phyloP scores from a whole-genome alignment of 2,797 vertebrate species.

The Perodicticus potto region DNA sequence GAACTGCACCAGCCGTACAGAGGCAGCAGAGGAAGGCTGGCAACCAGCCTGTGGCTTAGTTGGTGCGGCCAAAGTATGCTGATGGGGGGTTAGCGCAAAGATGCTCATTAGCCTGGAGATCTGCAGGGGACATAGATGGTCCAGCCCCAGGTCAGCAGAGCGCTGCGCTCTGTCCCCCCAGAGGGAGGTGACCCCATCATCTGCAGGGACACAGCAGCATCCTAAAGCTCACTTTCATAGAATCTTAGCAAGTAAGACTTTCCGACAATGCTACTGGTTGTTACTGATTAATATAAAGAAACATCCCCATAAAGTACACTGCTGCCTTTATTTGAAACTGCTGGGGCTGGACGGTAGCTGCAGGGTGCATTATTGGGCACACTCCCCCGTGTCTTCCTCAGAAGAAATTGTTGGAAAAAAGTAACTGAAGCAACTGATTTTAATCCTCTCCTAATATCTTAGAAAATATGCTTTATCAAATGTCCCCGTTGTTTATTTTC shows the following conservation, averaged over 20 bases:
- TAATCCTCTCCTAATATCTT: neutral
- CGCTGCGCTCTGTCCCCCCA: fast-evolving
- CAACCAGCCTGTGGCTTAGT: neutral
- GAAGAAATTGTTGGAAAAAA: neutral
- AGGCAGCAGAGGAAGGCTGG: neutral
- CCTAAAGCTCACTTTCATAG: neutral
- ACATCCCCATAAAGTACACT: neutral
- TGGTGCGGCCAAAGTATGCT: too few species aligned
- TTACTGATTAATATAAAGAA: neutral
- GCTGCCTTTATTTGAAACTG: neutral
- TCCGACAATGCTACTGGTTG: neutral
- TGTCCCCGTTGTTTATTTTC: neutral
- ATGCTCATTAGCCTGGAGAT: fast-evolving
- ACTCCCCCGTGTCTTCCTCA: fast-evolving
- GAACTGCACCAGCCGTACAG: neutral
- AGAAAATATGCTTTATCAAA: neutral
- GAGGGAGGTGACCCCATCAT: fast-evolving
- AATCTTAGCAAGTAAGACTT: neutral
- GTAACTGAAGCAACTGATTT: neutral
- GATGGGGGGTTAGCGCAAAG: neutral
- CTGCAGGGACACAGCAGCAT: too few species aligned
- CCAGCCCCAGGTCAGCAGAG: too few species aligned
- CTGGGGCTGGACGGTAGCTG: neutral
- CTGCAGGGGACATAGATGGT: too few species aligned
- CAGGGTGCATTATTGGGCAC: fast-evolving